phyloP scores from a whole-genome alignment of 2,113 vertebrate species.

The Anser brachyrhynchus region DNA sequence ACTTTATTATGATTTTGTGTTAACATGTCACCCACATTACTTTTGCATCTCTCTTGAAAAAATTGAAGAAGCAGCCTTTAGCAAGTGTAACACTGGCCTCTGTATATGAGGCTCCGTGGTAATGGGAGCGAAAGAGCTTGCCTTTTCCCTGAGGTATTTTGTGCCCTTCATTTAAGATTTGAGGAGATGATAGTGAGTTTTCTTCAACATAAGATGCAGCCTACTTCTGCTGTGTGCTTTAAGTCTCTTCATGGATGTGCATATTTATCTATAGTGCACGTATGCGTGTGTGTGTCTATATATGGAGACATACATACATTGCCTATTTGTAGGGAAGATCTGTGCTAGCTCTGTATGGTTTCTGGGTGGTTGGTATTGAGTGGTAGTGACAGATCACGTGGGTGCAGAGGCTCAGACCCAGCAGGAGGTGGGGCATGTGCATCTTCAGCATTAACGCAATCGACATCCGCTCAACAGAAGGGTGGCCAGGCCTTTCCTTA shows the following conservation, averaged over 20 bases:
- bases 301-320: neutral
- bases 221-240: neutral
- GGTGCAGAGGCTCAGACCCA: neutral
- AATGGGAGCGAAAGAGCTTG: neutral
- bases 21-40: neutral
- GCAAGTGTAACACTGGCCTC: neutral
- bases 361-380: conserved; percentile 11
- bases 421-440: conserved; percentile 46
- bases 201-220: neutral
- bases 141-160: neutral
- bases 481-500: conserved; percentile 54
- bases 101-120: neutral
- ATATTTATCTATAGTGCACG: neutral
- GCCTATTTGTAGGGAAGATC: neutral
- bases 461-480: conserved; percentile 46
- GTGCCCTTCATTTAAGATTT: neutral
- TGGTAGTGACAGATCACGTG: conserved; percentile 54
- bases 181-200: neutral
- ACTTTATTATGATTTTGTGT: neutral
- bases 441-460: conserved; percentile 54
- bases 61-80: neutral
- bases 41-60: neutral
- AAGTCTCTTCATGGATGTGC: neutral
- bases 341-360: neutral
- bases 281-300: too few relatives aligned